phyloP scores from a whole-genome alignment of 2,113 vertebrate species.

The Silurus asotus region DNA sequence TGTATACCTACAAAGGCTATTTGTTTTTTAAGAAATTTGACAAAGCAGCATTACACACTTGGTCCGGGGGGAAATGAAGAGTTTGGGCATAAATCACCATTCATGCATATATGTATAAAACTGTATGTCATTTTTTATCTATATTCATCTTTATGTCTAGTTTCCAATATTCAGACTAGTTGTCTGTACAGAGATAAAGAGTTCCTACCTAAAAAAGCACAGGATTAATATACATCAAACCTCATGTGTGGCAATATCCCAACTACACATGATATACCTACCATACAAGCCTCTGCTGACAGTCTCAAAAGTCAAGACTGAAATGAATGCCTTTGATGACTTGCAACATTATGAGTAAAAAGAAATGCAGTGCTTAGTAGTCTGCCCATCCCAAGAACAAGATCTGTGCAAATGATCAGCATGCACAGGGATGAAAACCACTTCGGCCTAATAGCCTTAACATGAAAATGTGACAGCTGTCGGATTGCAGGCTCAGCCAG shows the following conservation, averaged over 20 bases:
- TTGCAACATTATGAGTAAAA: constrained; percentile 31
- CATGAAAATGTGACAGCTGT: not conserved
- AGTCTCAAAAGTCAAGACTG: constrained; percentile 16
- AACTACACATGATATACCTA: not conserved
- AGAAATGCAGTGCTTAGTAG: not conserved
- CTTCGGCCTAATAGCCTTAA: not conserved
- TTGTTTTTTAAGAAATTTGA: not conserved
- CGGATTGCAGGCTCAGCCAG: not conserved
- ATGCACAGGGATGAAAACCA: not conserved
- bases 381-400: not conserved
- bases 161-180: not conserved
- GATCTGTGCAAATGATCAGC: constrained; percentile 14
- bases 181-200: not conserved
- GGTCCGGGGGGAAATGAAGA: not conserved
- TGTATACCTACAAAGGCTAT: not conserved
- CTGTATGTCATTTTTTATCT: not conserved
- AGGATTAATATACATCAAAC: constrained; percentile 27
- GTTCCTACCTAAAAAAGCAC: not conserved
- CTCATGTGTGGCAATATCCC: constrained; percentile 22
- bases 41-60: not conserved
- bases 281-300: constrained; percentile 27
- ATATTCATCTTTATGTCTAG: not conserved
- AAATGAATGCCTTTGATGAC: constrained; percentile 12
- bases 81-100: not conserved
- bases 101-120: not conserved